phyloP scores from a whole-genome alignment of 2,113 vertebrate genomes.

The Pandion haliaetus region DNA sequence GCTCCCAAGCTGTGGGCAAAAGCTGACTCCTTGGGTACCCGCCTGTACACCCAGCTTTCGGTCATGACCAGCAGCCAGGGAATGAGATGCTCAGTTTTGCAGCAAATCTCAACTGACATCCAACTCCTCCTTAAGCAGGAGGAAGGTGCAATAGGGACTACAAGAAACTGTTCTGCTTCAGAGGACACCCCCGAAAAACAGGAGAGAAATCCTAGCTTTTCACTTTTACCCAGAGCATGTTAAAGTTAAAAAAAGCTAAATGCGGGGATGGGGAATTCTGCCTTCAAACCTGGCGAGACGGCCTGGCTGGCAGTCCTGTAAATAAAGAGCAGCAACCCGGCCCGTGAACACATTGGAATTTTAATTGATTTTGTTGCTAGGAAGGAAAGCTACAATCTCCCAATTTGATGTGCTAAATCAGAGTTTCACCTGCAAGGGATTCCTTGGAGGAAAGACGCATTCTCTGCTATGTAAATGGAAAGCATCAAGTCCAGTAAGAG shows the following conservation, averaged over 20 bases:
- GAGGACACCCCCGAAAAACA: neutral
- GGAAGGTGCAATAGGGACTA: neutral
- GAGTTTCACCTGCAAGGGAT: neutral
- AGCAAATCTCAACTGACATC: neutral
- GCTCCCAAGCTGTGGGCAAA: neutral
- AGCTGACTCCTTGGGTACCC: neutral
- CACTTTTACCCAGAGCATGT: neutral
- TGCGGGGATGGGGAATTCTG: neutral
- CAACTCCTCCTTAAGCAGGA: neutral
- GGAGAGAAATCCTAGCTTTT: neutral
- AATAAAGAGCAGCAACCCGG: neutral
- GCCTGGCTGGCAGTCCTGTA: neutral
- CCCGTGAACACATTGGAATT: neutral
- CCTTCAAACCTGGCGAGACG: neutral
- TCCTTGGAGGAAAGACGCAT: rapidly evolving
- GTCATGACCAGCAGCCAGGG: neutral
- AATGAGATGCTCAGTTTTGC: neutral
- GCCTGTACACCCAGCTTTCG: neutral
- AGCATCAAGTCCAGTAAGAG: neutral
- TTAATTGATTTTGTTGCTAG: neutral
- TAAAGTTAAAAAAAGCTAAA: neutral
- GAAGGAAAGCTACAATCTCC: neutral
- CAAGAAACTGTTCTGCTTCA: neutral
- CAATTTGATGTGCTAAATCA: neutral
- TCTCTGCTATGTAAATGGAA: neutral